Base-by-base conservation (phyloP, 2,888 invertebrate genomes). In the Xiphydria camelus region DNA sequence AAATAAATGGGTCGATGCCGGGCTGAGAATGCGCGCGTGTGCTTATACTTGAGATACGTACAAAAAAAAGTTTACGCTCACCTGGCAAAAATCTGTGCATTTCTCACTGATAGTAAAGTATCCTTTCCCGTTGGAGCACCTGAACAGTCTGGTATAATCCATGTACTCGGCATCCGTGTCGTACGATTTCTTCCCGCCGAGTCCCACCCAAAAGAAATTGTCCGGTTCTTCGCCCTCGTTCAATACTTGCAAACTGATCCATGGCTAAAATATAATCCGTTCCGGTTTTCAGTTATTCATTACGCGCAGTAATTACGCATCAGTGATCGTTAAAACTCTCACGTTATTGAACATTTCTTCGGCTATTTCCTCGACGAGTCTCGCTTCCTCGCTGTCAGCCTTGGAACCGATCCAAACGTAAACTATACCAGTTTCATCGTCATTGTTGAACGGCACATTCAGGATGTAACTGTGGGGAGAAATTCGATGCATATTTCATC, bases 21-120 rank as follows among this genome's bases (percentile, higher is more conserved):
- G n/a, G n/a, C n/a, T n/a, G n/a, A n/a, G n/a, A n/a, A n/a, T n/a
- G n/a, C n/a, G n/a, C n/a, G n/a, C n/a, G n/a, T n/a, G n/a, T n/a
- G n/a, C n/a, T n/a, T n/a, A n/a, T n/a, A n/a, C n/a, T n/a, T n/a
- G n/a, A n/a, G n/a, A n/a, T n/a, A n/a, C n/a, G n/a, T n/a, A n/a
- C n/a, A n/a, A n/a, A n/a, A n/a, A n/a, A n/a, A n/a, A n/a, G n/a
- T n/a, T n/a, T n/a, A 37, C 19, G 51, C 54, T 58, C 74, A 91
- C 91, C 84, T 96, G 95, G 76, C 95, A 96, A 78, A 96, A 96
- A 77, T 96, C 96, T 0, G 94, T 90, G 78, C 98, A 99, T 75
- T 99, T 99, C 77, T 99, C 99, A 0, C 97, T 97, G 26, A 99
- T 96, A 1, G 93, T 91, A 76, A 99, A 99, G 78, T 97, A 99